Evolutionary conservation across 2,888 invertebrate genomes (phyloP).

Genomic region (Cerceris ruficornis): DNA sequence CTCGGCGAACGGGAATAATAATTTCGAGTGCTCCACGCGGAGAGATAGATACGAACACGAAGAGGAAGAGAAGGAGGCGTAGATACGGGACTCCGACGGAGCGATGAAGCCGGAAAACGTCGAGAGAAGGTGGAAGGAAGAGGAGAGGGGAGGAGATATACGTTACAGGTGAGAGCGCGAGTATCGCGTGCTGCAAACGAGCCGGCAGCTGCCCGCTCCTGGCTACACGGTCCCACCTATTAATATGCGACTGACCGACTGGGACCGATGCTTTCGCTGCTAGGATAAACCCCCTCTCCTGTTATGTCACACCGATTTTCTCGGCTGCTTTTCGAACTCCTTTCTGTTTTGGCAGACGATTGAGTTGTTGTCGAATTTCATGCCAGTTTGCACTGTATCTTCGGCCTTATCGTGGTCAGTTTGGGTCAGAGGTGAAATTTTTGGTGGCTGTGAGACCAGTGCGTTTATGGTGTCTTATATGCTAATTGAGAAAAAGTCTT

Average conservation of each 20-base stretch:
- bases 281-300: constrained; percentile 58
- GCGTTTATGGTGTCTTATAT: too few species aligned
- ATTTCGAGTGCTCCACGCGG: constrained; percentile 60
- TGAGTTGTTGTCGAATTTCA: too few species aligned
- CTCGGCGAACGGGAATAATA: constrained; percentile 63
- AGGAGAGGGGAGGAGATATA: constrained; percentile 60
- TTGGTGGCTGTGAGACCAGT: too few species aligned
- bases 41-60: constrained; percentile 62
- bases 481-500: too few species aligned
- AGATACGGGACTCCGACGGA: constrained; percentile 13
- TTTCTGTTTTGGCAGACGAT: too few species aligned
- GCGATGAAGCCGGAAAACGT: constrained; percentile 39
- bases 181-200: constrained; percentile 80
- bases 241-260: constrained; percentile 79
- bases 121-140: constrained; percentile 19
- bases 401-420: too few species aligned
- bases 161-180: constrained; percentile 80
- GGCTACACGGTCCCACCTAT: constrained; percentile 74
- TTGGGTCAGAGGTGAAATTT: too few species aligned
- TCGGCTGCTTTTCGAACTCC: neutral
- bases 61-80: constrained; percentile 29
- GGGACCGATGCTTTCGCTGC: constrained; percentile 72
- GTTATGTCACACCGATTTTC: constrained; percentile 61
- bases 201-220: constrained; percentile 78
- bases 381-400: too few species aligned